Conservation (phyloP, 2,888 invertebrate species). For the Mythimna ferrago region DNA sequence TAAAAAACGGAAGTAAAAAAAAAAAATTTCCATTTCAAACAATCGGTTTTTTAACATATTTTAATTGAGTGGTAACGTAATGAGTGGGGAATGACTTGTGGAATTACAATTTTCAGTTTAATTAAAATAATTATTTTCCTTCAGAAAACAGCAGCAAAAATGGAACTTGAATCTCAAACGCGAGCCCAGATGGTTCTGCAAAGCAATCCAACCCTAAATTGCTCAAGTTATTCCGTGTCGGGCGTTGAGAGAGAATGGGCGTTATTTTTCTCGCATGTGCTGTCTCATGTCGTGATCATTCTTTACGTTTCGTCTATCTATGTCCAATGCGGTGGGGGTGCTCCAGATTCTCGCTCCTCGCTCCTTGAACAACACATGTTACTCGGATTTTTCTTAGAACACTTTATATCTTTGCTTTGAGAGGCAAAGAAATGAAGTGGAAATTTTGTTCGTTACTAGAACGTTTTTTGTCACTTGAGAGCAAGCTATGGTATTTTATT, state of each 20-base stretch:
- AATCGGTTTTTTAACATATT: constrained; percentile 8
- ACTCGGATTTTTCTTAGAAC: constrained; percentile 55
- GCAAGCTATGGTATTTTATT: background rate
- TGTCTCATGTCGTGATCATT: constrained; percentile 88
- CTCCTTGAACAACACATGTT: constrained; percentile 63
- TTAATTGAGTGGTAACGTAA: constrained; percentile 1
- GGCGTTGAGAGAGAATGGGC: constrained; percentile 70
- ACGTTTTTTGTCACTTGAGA: constrained; percentile 17
- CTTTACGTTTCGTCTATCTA: constrained; percentile 86
- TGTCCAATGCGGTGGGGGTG: constrained; percentile 59
- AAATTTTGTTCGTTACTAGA: constrained; percentile 34
- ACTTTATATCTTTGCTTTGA: constrained; percentile 48
- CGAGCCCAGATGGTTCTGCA: constrained; percentile 44
- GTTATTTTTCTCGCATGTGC: constrained; percentile 83
- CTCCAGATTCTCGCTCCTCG: constrained; percentile 42
- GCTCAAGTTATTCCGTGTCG: constrained; percentile 73
- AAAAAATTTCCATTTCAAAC: background rate
- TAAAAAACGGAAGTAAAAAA: background rate
- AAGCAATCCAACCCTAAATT: constrained; percentile 79
- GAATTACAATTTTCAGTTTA: background rate
- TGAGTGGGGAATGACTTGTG: constrained; percentile 12
- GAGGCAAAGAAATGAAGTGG: constrained; percentile 58
- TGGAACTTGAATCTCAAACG: constrained; percentile 28
- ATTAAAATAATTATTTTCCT: background rate
- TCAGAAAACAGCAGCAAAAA: constrained; percentile 22